phyloP scores from a whole-genome alignment of 1,140 invertebrate genomes.

The Bombus terrestris region DNA sequence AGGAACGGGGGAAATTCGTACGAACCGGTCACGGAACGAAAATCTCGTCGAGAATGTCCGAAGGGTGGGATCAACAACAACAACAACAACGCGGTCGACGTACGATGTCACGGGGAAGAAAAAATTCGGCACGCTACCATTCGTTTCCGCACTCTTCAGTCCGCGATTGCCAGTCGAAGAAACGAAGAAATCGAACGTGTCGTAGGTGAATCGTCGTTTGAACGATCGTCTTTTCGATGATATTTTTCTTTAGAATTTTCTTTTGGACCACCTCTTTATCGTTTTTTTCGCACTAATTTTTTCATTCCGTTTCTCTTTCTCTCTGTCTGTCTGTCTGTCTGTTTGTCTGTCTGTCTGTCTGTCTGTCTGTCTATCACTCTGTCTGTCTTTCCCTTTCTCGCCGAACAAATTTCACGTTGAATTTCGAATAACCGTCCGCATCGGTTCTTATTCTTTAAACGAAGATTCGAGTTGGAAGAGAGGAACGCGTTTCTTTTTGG shows the following conservation, averaged over 20 bases:
- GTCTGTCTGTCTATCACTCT: too few species aligned
- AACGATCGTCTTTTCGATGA: slow-evolving; percentile 7
- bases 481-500: slow-evolving; percentile 25
- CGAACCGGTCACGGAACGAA: slow-evolving; percentile 35
- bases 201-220: slow-evolving; percentile 37
- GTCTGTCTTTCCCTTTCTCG: accelerated
- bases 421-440: slow-evolving; percentile 5
- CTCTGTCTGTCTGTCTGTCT: accelerated
- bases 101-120: slow-evolving; percentile 47
- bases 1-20: slow-evolving; percentile 3
- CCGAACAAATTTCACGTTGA: neutral
- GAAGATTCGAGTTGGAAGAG: slow-evolving; percentile 22
- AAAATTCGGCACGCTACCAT: slow-evolving; percentile 61
- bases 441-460: neutral
- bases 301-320: too few species aligned
- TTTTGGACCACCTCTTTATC: slow-evolving; percentile 25
- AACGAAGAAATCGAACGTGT: slow-evolving; percentile 62
- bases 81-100: slow-evolving; percentile 57
- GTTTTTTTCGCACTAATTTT: too few species aligned
- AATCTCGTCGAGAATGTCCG: slow-evolving; percentile 52
- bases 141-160: slow-evolving; percentile 53
- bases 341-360: too few species aligned
- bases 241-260: neutral
- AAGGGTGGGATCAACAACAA: slow-evolving; percentile 53
- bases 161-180: slow-evolving; percentile 61